phyloP scores from a whole-genome alignment of 2,888 invertebrate genomes.

The Polydrusus tereticollis region DNA sequence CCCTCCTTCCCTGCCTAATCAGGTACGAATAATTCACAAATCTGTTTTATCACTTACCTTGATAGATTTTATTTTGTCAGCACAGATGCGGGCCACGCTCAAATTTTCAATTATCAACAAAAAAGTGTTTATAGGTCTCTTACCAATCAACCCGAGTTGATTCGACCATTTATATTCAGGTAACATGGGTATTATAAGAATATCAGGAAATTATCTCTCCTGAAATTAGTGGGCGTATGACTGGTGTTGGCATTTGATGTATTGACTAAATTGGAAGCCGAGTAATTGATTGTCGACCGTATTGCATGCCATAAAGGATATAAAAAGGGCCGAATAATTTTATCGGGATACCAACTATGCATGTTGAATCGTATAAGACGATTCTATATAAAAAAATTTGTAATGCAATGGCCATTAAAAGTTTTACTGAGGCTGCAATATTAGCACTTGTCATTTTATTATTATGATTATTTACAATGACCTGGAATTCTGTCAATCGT shows the following conservation, averaged over 20 bases:
- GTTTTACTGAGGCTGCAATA: too few species aligned
- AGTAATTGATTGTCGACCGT: neutral
- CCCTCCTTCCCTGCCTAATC: too few species aligned
- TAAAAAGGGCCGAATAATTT: neutral
- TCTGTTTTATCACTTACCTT: too few species aligned
- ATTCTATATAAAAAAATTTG: too few species aligned
- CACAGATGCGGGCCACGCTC: too few species aligned
- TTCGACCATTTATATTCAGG: neutral
- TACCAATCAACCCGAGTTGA: neutral
- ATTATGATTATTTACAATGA: too few species aligned
- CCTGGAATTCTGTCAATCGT: too few species aligned
- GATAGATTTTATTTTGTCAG: too few species aligned
- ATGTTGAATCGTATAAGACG: neutral
- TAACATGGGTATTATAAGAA: conserved; percentile 5
- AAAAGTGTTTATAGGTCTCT: neutral
- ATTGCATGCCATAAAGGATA: neutral
- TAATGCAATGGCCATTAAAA: too few species aligned
- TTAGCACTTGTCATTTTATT: too few species aligned
- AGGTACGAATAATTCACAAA: too few species aligned
- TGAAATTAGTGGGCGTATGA: neutral
- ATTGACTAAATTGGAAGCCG: neutral
- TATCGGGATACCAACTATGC: neutral
- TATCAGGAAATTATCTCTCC: neutral
- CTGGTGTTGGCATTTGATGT: conserved; percentile 3
- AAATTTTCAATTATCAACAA: too few species aligned